A percentile compares a stretch with the other conserved stretches of the same genome.
Conservation (phyloP, 1,140 invertebrate species). For the Drosophila busckii region DNA sequence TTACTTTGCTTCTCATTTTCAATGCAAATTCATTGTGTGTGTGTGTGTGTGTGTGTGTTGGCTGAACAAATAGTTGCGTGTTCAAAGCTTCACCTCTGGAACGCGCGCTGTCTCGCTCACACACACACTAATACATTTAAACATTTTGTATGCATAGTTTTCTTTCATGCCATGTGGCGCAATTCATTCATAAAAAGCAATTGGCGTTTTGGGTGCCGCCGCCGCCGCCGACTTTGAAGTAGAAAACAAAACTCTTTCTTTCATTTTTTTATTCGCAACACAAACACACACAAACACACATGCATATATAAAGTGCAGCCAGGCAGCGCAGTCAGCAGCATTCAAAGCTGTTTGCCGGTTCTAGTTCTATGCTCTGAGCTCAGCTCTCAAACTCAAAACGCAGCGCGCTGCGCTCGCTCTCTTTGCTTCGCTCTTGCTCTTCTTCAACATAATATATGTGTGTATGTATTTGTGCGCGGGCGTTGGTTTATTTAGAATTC, state of each 20-base stretch:
- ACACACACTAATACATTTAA: not conserved
- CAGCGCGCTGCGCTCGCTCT: constrained; percentile 7
- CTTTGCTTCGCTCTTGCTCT: not conserved
- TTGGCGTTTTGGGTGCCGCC: constrained; percentile 29
- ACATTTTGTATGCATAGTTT: constrained; percentile 31
- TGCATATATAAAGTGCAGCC: no score
- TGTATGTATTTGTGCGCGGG: constrained; percentile 38
- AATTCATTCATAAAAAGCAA: constrained; percentile 64
- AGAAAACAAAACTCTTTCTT: constrained; percentile 30
- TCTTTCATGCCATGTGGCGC: constrained; percentile 37
- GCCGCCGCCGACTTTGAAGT: constrained; percentile 26
- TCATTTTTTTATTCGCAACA: constrained; percentile 49
- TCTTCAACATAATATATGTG: constrained; percentile 31
- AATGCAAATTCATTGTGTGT: constrained; percentile 42
- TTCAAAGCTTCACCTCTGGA: no score
- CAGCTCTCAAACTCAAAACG: not conserved
- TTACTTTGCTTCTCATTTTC: constrained; percentile 38
- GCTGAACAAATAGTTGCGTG: constrained; percentile 64
- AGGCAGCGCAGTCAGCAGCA: constrained; percentile 6
- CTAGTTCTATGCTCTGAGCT: constrained; percentile 21
- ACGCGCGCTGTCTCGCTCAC: constrained; percentile 17
- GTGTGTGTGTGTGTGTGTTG: not conserved
- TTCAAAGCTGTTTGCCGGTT: constrained; percentile 27
- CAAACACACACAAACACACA: no score
- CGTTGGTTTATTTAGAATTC: constrained; percentile 65